phyloP scores from a whole-genome alignment of 1,140 invertebrate species.

The Panonychus citri region DNA sequence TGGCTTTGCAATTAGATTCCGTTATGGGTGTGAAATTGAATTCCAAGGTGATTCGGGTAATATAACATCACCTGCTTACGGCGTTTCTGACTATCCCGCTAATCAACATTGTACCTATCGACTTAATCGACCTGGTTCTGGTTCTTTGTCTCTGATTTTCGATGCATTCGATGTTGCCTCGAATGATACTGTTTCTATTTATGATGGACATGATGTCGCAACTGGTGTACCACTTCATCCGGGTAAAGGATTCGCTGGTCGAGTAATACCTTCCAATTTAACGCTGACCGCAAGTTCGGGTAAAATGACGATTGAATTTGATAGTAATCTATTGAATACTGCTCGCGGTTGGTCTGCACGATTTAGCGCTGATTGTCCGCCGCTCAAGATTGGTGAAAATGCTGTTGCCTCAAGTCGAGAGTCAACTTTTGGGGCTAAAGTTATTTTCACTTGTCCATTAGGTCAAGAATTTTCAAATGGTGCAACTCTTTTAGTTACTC shows the following conservation, averaged over 20 bases:
- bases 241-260: slow-evolving; percentile 59
- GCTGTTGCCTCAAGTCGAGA: slow-evolving; percentile 70
- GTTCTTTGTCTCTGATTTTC: slow-evolving; percentile 65
- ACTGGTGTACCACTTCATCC: slow-evolving; percentile 53
- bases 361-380: slow-evolving; percentile 79
- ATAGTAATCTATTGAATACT: slow-evolving; percentile 61
- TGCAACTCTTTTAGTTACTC: slow-evolving; percentile 50
- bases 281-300: slow-evolving; percentile 75
- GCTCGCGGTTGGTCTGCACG: slow-evolving; percentile 62
- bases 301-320: slow-evolving; percentile 66
- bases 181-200: slow-evolving; percentile 67
- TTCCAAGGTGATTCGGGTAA: slow-evolving; percentile 55
- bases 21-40: slow-evolving; percentile 37
- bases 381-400: slow-evolving; percentile 52
- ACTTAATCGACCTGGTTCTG: slow-evolving; percentile 46
- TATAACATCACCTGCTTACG: slow-evolving; percentile 61
- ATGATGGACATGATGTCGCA: slow-evolving; percentile 30
- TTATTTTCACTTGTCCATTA: slow-evolving; percentile 69
- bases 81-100: slow-evolving; percentile 56
- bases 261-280: slow-evolving; percentile 43
- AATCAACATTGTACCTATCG: slow-evolving; percentile 75
- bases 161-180: slow-evolving; percentile 58
- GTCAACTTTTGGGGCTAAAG: slow-evolving; percentile 67
- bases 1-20: slow-evolving; percentile 74
- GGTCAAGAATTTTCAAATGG: slow-evolving; percentile 78